Conservation (phyloP, 2,113 vertebrate genomes). For the Charadrius vociferus region DNA sequence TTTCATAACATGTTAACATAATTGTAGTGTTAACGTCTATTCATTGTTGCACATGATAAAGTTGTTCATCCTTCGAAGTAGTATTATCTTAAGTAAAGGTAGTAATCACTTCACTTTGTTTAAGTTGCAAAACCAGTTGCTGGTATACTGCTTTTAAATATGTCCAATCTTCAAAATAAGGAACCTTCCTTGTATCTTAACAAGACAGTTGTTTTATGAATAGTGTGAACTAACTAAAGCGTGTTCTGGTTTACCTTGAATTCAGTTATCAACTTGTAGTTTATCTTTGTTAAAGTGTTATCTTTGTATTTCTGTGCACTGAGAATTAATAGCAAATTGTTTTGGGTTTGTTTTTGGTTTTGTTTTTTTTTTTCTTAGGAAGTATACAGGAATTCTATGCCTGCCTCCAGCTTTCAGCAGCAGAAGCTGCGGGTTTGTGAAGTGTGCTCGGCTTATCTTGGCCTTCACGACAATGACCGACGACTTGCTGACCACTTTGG, state of each 20-base stretch:
- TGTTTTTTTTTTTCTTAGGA: constrained; percentile 78
- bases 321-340: not conserved
- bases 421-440: constrained; percentile 98
- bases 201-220: not conserved
- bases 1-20: not conserved
- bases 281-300: not conserved
- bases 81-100: not conserved
- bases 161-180: not conserved
- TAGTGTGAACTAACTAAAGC: not conserved
- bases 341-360: not conserved
- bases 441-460: constrained; percentile 96
- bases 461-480: constrained; percentile 97
- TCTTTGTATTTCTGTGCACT: not conserved
- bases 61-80: not conserved
- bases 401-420: constrained; percentile 98
- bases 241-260: not conserved
- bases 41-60: not conserved
- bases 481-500: constrained; percentile 97
- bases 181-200: not conserved
- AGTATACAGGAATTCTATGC: constrained; percentile 98
- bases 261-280: not conserved
- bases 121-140: not conserved
- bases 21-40: not conserved
- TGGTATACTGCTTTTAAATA: not conserved
- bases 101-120: not conserved